Evolutionary conservation across 2,113 vertebrate genomes (phyloP), one percentile per base, ranked within the genome.

Genomic region (Galemys pyrenaicus): DNA sequence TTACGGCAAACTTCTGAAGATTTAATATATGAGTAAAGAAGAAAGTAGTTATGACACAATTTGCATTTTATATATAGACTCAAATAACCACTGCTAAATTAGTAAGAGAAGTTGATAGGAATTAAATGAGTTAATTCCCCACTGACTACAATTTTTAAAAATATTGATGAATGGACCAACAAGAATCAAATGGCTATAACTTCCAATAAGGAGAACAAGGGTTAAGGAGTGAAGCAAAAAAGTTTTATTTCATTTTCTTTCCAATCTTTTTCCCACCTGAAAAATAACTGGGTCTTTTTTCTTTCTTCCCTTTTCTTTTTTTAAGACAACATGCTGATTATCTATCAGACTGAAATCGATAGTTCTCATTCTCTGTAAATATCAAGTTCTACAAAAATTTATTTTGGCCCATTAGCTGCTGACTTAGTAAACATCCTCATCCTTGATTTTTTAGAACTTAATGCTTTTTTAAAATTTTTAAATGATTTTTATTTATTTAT

Each of bases 401-500:
- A 95, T 74, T 96, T 44, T 97, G 82, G 81, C 56, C 58, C n/a
- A 62, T 77, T 88, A 81, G 70, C 68, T 91, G 70, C 68, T 91
- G 85, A 95, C 3, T 89, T 94, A 92, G 20, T 75, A 95, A 97
- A 88, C 94, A 83, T 79, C 46, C 94, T 97, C 37, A 91, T 95
- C 86, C 74, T 75, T 95, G 37, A 60, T 86, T 95, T 97, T 96
- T 71, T 97, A 97, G 88, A n/a, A n/a, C n/a, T n/a, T n/a, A n/a
- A n/a, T n/a, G n/a, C n/a, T n/a, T n/a, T n/a, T n/a, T n/a, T n/a
- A n/a, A n/a, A n/a, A n/a, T n/a, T n/a, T n/a, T n/a, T n/a, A n/a
- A n/a, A n/a, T n/a, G n/a, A n/a, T n/a, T n/a, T n/a, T n/a, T n/a
- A n/a, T n/a, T n/a, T n/a, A n/a, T n/a, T n/a, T n/a, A n/a, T n/a